Evolutionary conservation across 2,113 vertebrate genomes (phyloP).

Genomic region (Crypturellus undulatus): DNA sequence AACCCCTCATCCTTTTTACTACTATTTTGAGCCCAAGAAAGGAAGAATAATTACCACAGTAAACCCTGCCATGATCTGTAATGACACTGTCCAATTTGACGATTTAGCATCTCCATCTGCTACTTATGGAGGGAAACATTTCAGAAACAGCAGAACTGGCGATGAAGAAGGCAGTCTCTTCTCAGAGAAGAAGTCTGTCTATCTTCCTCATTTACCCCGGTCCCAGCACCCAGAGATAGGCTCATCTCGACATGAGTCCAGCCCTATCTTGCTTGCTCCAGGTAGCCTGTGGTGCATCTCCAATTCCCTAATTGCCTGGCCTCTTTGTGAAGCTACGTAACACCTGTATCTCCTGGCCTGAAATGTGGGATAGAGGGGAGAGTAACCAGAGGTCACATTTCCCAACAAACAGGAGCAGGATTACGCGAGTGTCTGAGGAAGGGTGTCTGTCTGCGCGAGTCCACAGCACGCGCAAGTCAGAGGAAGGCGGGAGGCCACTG

Average conservation of each 20-base stretch:
- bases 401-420: background rate
- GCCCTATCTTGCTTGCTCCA: background rate
- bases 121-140: background rate
- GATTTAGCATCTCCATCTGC: background rate
- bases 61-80: background rate
- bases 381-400: background rate
- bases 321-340: background rate
- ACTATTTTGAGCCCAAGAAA: background rate
- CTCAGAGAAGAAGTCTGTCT: background rate
- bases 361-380: background rate
- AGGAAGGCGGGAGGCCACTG: background rate
- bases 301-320: fast-evolving
- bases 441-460: background rate
- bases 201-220: background rate
- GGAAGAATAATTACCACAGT: background rate
- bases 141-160: background rate
- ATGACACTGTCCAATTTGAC: background rate
- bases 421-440: background rate
- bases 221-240: background rate
- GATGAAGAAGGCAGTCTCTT: background rate
- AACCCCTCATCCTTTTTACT: background rate
- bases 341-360: background rate
- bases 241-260: background rate
- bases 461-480: background rate
- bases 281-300: background rate